Evolutionary conservation across 2,113 vertebrate genomes (phyloP).

Genomic region (Gymnorhina tibicen): DNA sequence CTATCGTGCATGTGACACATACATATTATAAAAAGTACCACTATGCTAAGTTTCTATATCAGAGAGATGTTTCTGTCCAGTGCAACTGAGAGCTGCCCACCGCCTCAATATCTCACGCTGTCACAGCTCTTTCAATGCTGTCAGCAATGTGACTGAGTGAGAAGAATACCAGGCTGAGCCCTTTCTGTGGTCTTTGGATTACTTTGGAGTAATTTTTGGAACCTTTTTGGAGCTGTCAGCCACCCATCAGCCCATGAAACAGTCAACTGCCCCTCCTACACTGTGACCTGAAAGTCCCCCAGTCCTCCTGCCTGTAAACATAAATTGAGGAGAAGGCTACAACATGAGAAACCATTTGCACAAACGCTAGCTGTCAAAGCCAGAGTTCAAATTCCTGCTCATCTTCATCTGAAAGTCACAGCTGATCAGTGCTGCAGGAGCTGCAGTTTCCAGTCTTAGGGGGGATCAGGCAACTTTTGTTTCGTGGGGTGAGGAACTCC

Average conservation of each 20-base stretch:
- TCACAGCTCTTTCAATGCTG: background rate
- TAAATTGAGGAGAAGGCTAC: background rate
- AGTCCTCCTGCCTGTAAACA: background rate
- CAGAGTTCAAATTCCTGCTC: background rate
- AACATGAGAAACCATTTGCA: background rate
- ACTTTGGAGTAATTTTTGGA: too few species aligned
- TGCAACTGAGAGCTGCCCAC: background rate
- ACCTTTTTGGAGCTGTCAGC: background rate
- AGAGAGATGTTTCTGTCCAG: background rate
- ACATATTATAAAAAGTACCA: background rate
- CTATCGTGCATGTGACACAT: rapidly evolving
- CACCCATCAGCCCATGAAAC: background rate
- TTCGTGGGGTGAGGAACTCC: background rate
- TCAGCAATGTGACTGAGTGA: background rate
- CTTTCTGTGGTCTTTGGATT: background rate
- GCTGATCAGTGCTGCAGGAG: background rate
- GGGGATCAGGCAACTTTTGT: background rate
- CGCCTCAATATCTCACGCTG: background rate
- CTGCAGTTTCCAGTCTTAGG: background rate
- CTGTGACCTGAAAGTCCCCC: background rate
- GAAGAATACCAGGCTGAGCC: background rate
- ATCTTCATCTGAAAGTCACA: background rate
- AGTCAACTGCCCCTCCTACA: background rate
- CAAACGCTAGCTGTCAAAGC: background rate
- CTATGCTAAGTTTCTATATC: background rate